phyloP scores from a whole-genome alignment of 2,888 invertebrate genomes.

The Electrophaes corylata region DNA sequence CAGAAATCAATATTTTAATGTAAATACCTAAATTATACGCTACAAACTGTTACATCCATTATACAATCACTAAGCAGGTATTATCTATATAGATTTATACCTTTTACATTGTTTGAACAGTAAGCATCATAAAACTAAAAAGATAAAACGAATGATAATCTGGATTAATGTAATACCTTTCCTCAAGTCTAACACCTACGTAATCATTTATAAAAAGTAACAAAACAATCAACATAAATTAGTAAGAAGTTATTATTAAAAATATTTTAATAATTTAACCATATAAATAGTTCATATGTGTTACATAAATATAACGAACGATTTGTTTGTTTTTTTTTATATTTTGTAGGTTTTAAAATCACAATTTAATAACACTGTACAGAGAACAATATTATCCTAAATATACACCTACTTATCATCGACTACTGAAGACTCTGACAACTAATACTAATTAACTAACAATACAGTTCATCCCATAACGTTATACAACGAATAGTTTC shows the following conservation, averaged over 20 bases:
- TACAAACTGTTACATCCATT: background rate
- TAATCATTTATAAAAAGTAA: slow-evolving; percentile 11
- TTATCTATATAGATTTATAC: slow-evolving; percentile 20
- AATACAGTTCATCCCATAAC: slow-evolving; percentile 28
- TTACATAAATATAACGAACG: slow-evolving; percentile 30
- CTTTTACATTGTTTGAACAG: slow-evolving; percentile 15
- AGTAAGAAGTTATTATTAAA: slow-evolving; percentile 13
- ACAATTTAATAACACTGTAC: slow-evolving; percentile 42
- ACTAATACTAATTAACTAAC: slow-evolving; percentile 39
- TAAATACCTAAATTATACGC: background rate
- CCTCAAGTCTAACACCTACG: background rate
- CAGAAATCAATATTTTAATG: background rate
- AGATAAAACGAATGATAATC: slow-evolving; percentile 17
- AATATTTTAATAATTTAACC: slow-evolving; percentile 19
- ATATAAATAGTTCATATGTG: slow-evolving; percentile 21
- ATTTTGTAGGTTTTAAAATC: slow-evolving; percentile 38
- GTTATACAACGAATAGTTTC: slow-evolving; percentile 36
- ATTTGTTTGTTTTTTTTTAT: slow-evolving; percentile 29
- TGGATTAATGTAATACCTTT: slow-evolving; percentile 7
- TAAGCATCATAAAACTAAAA: slow-evolving; percentile 25
- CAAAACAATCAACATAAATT: slow-evolving; percentile 25
- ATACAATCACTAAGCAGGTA: background rate
- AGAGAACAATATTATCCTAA: slow-evolving; percentile 36
- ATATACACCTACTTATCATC: slow-evolving; percentile 30
- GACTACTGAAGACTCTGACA: slow-evolving; percentile 37